These are phyloP conservation scores for Cyclophora punctaria DNA, from an alignment of 2,888 invertebrate species.

Conservation along the genomic window DNA sequence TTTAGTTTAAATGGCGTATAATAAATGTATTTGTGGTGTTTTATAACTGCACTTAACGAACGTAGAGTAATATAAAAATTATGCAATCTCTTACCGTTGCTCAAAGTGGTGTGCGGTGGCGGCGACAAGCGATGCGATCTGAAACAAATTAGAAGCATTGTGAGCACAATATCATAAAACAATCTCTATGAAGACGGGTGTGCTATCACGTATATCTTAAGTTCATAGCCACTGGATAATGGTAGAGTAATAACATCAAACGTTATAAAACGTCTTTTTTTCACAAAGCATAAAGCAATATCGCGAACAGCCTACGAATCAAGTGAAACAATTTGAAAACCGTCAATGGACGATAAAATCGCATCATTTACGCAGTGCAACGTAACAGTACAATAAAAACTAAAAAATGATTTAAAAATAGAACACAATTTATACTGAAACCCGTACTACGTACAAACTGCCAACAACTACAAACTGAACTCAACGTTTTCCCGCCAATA, in stretches of 20 bases:
- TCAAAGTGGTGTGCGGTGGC: conserved; percentile 36
- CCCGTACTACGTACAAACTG: conserved; percentile 1
- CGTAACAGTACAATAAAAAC: too few relatives aligned
- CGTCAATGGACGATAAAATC: too few relatives aligned
- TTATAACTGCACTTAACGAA: too few relatives aligned
- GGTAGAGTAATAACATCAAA: too few relatives aligned
- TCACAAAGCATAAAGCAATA: too few relatives aligned
- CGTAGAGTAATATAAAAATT: not conserved
- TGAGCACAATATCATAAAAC: not conserved
- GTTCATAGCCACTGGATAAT: not conserved
- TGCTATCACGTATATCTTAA: not conserved
- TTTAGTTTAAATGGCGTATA: not conserved
- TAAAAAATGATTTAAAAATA: too few relatives aligned
- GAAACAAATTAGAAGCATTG: conserved; percentile 18
- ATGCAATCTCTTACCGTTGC: conserved; percentile 41
- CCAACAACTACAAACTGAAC: conserved; percentile 20
- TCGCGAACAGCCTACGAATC: not conserved
- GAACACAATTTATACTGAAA: too few relatives aligned
- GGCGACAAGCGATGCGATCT: conserved; percentile 28
- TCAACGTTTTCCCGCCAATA: conserved; percentile 29
- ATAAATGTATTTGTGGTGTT: not conserved
- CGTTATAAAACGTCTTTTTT: too few relatives aligned
- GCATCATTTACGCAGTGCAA: too few relatives aligned
- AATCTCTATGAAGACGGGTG: not conserved
- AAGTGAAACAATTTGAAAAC: not conserved